Conservation (phyloP, 92 coral and sea anemone genomes). For the Actinostola sp. region DNA sequence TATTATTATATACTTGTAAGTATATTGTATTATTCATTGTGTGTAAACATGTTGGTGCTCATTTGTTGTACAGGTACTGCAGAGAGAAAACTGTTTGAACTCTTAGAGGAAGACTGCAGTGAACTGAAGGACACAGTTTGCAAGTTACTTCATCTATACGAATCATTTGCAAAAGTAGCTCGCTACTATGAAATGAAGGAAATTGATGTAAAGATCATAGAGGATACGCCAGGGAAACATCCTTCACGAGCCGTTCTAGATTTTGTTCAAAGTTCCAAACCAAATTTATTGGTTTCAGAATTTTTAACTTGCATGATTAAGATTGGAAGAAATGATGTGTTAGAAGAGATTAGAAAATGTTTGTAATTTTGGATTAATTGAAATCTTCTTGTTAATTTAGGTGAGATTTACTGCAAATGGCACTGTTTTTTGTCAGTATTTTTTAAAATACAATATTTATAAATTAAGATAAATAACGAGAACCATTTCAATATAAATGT, state of each 20-base stretch:
- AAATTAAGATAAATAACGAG: too few species aligned
- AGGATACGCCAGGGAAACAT: not conserved
- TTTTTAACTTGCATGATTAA: not conserved
- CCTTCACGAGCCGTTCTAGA: conserved; percentile 9
- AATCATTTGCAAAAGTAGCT: conserved; percentile 18
- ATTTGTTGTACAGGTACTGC: not conserved
- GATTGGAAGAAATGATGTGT: conserved; percentile 11
- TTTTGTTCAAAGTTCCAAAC: not conserved
- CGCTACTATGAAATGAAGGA: conserved; percentile 9
- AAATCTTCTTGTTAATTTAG: not conserved
- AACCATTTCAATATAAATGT: too few species aligned
- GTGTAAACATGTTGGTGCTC: not conserved
- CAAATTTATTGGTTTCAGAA: not conserved
- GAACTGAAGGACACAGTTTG: conserved; percentile 6
- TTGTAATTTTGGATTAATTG: not conserved
- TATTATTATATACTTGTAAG: too few species aligned
- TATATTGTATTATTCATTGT: too few species aligned
- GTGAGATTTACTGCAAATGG: too few species aligned
- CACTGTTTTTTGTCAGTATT: too few species aligned
- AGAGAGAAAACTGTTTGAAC: not conserved
- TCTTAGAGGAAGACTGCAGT: not conserved
- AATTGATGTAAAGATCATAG: not conserved
- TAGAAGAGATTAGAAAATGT: not conserved
- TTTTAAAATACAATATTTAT: too few species aligned
- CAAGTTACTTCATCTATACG: not conserved